These are phyloP conservation scores for Drosophila nigritarsus DNA, from an alignment of 2,888 invertebrate genomes.

Conservation along the genomic window DNA sequence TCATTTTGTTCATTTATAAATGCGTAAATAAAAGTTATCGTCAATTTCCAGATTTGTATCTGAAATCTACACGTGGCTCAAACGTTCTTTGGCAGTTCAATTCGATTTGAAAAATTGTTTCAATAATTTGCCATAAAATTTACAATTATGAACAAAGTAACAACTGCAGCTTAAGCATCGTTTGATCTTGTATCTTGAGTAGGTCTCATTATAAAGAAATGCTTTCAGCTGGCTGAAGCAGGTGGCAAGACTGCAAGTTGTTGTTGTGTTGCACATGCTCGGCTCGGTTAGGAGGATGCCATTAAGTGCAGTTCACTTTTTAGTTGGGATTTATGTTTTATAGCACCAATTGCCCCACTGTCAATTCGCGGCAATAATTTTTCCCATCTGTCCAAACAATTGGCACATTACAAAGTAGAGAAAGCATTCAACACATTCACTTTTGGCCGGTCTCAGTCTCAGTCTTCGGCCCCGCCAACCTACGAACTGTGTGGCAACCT, in stretches of 20 bases:
- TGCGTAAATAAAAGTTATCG: not conserved
- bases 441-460: conserved; percentile 53
- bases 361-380: conserved; percentile 70
- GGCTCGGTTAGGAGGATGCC: not conserved
- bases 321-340: conserved; percentile 58
- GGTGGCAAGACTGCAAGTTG: conserved; percentile 23
- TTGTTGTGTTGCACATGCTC: conserved; percentile 21
- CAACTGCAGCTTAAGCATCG: conserved; percentile 19
- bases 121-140: conserved; percentile 26
- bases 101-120: not conserved
- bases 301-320: conserved; percentile 31
- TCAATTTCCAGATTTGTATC: not conserved
- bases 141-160: conserved; percentile 25
- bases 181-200: conserved; percentile 34
- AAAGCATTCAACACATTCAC: conserved; percentile 77
- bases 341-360: conserved; percentile 66
- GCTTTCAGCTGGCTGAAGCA: conserved; percentile 43
- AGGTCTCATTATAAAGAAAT: conserved; percentile 43
- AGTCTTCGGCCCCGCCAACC: conserved; percentile 28
- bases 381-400: conserved; percentile 71
- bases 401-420: conserved; percentile 80
- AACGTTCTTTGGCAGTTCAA: conserved; percentile 4
- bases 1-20: not conserved
- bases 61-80: not conserved
- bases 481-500: conserved; percentile 33